Conservation (phyloP, 2,888 invertebrate genomes). For the Sepiola atlantica region DNA sequence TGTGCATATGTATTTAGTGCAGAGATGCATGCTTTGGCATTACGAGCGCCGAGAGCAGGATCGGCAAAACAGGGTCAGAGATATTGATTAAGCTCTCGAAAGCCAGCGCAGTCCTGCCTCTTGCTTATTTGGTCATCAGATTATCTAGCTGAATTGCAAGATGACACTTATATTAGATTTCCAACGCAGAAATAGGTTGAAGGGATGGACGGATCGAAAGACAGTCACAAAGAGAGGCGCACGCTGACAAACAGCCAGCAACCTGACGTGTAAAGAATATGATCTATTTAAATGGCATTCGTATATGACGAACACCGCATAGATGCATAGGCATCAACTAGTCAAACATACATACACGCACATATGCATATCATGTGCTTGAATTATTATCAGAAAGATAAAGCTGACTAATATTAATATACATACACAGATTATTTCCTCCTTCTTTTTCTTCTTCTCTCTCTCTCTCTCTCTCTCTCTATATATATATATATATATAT, state of each 20-base stretch:
- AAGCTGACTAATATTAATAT: too few relatives aligned
- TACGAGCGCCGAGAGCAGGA: background rate
- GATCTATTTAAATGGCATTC: background rate
- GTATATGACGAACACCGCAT: too few relatives aligned
- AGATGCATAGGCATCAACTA: too few relatives aligned
- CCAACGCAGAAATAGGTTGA: background rate
- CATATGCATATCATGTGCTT: too few relatives aligned
- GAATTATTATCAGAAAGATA: too few relatives aligned
- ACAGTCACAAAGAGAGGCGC: background rate
- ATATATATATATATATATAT: too few relatives aligned
- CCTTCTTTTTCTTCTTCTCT: too few relatives aligned
- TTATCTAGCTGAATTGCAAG: background rate
- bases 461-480: too few relatives aligned
- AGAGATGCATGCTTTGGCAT: background rate
- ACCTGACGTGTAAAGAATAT: background rate
- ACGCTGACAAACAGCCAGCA: background rate
- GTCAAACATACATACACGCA: too few relatives aligned
- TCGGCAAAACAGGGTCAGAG: background rate
- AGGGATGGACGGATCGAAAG: background rate
- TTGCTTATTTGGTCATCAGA: slow-evolving; percentile 9
- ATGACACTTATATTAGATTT: slow-evolving; percentile 9
- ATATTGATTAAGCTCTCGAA: background rate
- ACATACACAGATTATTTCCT: too few relatives aligned
- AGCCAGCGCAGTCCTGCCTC: background rate
- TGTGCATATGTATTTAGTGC: slow-evolving; percentile 1